These are phyloP conservation scores for Venustaconcha ellipsiformis DNA, from an alignment of 1,140 invertebrate species.

Conservation along the genomic window DNA sequence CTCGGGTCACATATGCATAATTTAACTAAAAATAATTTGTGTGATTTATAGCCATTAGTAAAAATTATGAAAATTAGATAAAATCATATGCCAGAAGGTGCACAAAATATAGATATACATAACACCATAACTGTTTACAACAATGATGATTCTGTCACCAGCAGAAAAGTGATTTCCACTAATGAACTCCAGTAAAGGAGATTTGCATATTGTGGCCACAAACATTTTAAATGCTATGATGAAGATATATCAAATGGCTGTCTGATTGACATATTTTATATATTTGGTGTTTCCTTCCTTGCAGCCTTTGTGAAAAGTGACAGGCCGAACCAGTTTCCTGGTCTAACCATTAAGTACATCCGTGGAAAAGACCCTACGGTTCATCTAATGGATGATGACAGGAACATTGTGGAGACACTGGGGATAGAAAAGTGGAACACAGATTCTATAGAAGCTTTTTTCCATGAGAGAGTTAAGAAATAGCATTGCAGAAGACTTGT, in stretches of 20 bases:
- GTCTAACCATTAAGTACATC: slow-evolving; percentile 89
- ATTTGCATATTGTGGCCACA: neutral
- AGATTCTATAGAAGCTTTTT: slow-evolving; percentile 94
- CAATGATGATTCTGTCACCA: no score
- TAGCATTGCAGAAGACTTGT: slow-evolving; percentile 28
- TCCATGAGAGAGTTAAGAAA: slow-evolving; percentile 81
- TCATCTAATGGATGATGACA: slow-evolving; percentile 81
- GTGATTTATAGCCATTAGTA: no score
- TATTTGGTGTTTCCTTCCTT: slow-evolving; percentile 16
- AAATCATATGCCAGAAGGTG: no score
- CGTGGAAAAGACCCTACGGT: slow-evolving; percentile 93
- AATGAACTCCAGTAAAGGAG: neutral
- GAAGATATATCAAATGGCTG: no score
- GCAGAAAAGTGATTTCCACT: neutral
- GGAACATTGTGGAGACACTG: slow-evolving; percentile 73
- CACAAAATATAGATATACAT: no score
- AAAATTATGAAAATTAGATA: no score
- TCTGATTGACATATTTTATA: neutral
- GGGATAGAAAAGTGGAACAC: slow-evolving; percentile 98
- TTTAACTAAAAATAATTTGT: no score
- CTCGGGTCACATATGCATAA: no score
- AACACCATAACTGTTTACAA: no score
- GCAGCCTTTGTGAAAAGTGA: slow-evolving; percentile 94
- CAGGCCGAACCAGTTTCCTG: slow-evolving; percentile 86
- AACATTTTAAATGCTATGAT: neutral